Evolutionary conservation across 1,140 invertebrate genomes (phyloP).

Genomic region (Apis dorsata): DNA sequence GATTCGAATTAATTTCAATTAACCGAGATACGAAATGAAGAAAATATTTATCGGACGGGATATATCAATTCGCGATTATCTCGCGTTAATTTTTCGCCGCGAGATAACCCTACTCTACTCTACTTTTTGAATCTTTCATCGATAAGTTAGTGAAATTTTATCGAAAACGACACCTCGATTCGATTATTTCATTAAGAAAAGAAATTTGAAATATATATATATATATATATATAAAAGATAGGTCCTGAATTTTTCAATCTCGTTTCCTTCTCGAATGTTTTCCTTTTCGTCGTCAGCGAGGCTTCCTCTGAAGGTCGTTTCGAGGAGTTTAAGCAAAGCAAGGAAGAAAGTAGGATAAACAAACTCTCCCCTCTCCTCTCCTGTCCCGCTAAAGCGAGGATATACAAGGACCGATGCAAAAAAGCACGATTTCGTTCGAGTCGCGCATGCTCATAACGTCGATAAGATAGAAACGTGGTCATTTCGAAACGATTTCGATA

Average conservation of each 20-base stretch:
- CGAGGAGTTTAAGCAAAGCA: not conserved
- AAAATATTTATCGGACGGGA: not conserved
- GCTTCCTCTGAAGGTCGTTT: not conserved
- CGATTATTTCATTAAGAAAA: too few relatives aligned
- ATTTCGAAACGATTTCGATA: slow-evolving; percentile 29
- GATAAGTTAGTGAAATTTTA: too few relatives aligned
- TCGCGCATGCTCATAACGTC: too few relatives aligned
- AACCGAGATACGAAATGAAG: not conserved
- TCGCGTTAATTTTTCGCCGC: not conserved
- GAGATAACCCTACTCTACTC: slow-evolving; percentile 22
- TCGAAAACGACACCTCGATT: too few relatives aligned
- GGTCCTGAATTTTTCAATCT: slow-evolving; percentile 38
- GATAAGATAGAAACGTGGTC: slow-evolving; percentile 25
- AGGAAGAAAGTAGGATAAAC: not conserved
- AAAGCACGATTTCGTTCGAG: not conserved
- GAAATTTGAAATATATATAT: too few relatives aligned
- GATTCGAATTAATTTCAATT: not conserved
- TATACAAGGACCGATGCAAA: slow-evolving; percentile 4
- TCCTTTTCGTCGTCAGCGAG: not conserved
- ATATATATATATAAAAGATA: too few relatives aligned
- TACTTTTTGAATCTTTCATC: too few relatives aligned
- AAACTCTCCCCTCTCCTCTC: not conserved
- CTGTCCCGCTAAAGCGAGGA: not conserved
- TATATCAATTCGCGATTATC: not conserved
- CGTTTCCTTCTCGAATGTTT: not conserved